Percentiles rank a stretch among this genome's conserved stretches.
Evolutionary conservation across 2,888 invertebrate species (phyloP).

Genomic region (Herminia tarsipennalis): DNA sequence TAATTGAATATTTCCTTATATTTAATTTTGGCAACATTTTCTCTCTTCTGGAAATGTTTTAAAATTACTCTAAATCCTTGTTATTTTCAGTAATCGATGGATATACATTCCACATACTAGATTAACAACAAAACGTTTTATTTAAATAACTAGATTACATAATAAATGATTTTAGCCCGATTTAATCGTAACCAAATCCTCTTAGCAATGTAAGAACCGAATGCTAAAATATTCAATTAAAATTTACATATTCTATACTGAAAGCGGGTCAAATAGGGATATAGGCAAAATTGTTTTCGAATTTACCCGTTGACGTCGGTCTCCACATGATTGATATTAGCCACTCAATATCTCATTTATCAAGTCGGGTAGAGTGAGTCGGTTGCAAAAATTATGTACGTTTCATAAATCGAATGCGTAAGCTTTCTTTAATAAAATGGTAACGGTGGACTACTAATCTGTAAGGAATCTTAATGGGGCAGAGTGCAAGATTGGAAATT

Average conservation of each 20-base stretch:
- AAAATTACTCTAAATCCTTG: no score
- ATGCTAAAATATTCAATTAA: conserved; percentile 34
- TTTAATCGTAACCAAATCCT: not conserved
- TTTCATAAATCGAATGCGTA: conserved; percentile 16
- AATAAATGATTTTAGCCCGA: not conserved
- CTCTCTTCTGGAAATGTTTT: no score
- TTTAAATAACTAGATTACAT: not conserved
- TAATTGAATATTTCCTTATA: no score
- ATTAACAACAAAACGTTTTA: not conserved
- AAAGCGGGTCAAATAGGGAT: conserved; percentile 30
- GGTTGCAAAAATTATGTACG: conserved; percentile 23
- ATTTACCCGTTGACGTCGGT: conserved; percentile 20
- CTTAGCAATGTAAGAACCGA: conserved; percentile 1
- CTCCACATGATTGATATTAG: conserved; percentile 39
- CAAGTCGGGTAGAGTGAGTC: conserved; percentile 19
- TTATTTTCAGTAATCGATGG: not conserved
- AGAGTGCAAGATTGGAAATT: no score
- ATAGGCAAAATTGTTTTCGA: conserved; percentile 39
- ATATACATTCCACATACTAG: no score
- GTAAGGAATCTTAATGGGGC: not conserved
- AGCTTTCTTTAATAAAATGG: conserved; percentile 8
- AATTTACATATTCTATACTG: conserved; percentile 23
- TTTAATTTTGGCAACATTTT: no score
- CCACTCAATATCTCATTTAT: conserved; percentile 45
- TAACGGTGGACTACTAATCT: conserved; percentile 1